Percentiles rank a stretch among this genome's conserved stretches.
These are phyloP conservation scores for Ganaspis sp. DNA, from an alignment of 1,140 invertebrate genomes.

Conservation along the genomic window DNA sequence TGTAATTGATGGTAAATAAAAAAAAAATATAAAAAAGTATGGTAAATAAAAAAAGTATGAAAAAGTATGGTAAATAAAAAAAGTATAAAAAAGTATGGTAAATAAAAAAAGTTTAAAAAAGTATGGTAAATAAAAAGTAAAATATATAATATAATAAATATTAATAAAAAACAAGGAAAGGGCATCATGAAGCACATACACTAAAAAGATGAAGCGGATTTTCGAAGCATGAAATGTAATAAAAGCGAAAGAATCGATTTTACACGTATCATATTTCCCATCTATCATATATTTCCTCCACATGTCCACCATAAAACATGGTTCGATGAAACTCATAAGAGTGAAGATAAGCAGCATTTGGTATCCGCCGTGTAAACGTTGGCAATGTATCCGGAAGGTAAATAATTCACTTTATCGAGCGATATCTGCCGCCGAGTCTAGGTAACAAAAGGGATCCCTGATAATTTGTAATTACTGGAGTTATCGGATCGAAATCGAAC, in stretches of 20 bases:
- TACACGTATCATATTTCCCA: not conserved
- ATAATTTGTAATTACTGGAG: conserved; percentile 71
- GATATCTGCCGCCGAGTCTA: conserved; percentile 57
- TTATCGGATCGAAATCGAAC: conserved; percentile 55
- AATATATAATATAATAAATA: too few species aligned
- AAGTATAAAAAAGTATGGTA: too few species aligned
- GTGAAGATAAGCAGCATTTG: conserved; percentile 48
- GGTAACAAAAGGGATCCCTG: conserved; percentile 58
- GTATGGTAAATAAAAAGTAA: too few species aligned
- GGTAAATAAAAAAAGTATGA: too few species aligned
- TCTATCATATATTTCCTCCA: conserved; percentile 14
- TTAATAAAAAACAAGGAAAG: too few species aligned
- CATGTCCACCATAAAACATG: conserved; percentile 15
- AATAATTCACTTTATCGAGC: conserved; percentile 58
- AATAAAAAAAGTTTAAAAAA: too few species aligned
- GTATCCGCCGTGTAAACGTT: conserved; percentile 43
- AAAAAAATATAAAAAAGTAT: too few species aligned
- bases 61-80: too few species aligned
- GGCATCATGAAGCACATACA: not conserved
- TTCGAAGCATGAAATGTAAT: not conserved
- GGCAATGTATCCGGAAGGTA: conserved; percentile 62
- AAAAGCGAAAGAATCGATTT: conserved; percentile 10
- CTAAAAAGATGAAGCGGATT: not conserved
- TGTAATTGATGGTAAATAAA: too few species aligned
- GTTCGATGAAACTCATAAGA: conserved; percentile 27